These are phyloP conservation scores for Barbus barbus DNA, from an alignment of 2,113 vertebrate species.

Conservation along the genomic window DNA sequence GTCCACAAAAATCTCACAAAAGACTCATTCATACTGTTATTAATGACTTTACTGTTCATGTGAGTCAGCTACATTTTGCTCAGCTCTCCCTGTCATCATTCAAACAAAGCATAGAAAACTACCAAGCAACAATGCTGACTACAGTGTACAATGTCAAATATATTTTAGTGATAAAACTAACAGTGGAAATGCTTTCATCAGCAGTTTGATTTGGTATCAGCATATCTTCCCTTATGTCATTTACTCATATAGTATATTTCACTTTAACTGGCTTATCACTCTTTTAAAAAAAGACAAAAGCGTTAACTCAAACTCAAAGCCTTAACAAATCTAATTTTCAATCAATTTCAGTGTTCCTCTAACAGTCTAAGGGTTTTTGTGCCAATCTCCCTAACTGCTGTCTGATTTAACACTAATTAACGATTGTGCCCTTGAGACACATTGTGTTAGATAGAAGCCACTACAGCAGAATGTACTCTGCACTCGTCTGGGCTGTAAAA, in stretches of 20 bases:
- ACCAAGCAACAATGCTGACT: conserved; percentile 28
- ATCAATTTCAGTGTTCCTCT: conserved; percentile 39
- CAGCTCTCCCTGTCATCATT: conserved; percentile 27
- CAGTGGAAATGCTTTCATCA: conserved; percentile 26
- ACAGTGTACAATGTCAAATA: conserved; percentile 29
- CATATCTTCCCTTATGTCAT: conserved; percentile 33
- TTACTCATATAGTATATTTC: background rate
- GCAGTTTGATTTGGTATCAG: conserved; percentile 17
- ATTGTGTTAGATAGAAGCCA: conserved; percentile 4
- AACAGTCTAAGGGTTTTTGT: conserved; percentile 18
- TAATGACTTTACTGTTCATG: conserved; percentile 27
- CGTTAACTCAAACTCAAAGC: conserved; percentile 22
- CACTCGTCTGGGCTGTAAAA: background rate
- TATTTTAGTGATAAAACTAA: conserved; percentile 18
- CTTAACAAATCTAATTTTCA: conserved; percentile 40
- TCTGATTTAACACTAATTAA: conserved; percentile 41
- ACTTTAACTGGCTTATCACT: conserved; percentile 22
- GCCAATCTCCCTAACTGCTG: conserved; percentile 15
- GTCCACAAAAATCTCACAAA: conserved; percentile 7
- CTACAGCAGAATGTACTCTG: background rate
- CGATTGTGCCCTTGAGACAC: conserved; percentile 23
- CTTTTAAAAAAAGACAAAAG: conserved; percentile 28
- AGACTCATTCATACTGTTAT: background rate
- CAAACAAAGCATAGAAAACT: conserved; percentile 16
- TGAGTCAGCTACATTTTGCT: conserved; percentile 31